Evolutionary conservation across 2,797 vertebrate genomes (phyloP), one percentile per base, ranked within the genome.

Genomic region (Menidia menidia): DNA sequence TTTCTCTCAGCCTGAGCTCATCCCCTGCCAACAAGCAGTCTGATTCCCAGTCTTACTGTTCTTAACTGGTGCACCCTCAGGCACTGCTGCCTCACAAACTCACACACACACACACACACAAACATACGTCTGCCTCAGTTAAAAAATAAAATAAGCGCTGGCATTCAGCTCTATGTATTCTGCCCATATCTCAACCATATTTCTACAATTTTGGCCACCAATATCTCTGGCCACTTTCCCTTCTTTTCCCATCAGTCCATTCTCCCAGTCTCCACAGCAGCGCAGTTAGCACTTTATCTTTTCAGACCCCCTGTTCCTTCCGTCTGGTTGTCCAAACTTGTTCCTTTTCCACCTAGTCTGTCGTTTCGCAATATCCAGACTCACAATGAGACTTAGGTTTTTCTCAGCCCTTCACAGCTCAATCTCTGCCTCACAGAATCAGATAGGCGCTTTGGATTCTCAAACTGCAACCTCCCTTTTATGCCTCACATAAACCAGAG

Each of bases 21-120:
- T 80, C 77, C 62, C 57, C 71, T 73, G 82, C 71, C 73, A 71
- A 65, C 64, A 63, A 73, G 74, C 61, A 54, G 64, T 67, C 70
- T 75, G 73, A 83, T 78, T 88, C 78, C 64, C 68, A 73, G 68
- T 86, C 76, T 75, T 66, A 80, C 71, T 74, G 72, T 75, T 86
- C 70, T 80, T 75, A 77, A 79, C 31, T 42, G 86, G 76, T 71
- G 39, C 71, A 77, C 73, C 85, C 80, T 80, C 39, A 16, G 73
- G 78, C 75, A 57, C 39, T 60, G 54, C 77, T 75, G 68, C 33
- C 32, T 15, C 59, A 65, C 69, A 56, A 25, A 25, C 25, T 25
- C 69, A 71, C 64, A 71, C 60, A 64, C 63, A 48, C 68, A 75
- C 69, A 56, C 69, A 71, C 64, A 71, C 60, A 65, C 63, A 45